phyloP scores from a whole-genome alignment of 1,140 invertebrate species.

The Drosophila pruinosa region DNA sequence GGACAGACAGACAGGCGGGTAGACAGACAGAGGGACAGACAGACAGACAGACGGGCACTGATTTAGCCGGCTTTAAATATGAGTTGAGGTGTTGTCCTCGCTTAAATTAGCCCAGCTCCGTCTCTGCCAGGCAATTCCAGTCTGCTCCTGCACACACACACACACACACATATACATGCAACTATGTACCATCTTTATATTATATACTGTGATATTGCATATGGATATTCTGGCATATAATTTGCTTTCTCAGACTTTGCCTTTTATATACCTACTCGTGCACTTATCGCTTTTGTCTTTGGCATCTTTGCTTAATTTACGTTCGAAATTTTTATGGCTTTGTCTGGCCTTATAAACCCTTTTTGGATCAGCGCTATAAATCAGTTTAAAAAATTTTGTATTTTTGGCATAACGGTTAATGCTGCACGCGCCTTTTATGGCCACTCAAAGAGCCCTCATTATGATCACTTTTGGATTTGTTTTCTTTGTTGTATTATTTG shows the following conservation, averaged over 20 bases:
- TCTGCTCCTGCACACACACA: neutral
- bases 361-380: conserved; percentile 61
- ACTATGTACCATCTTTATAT: neutral
- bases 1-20: conserved; percentile 26
- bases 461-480: conserved; percentile 1
- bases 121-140: conserved; percentile 30
- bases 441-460: conserved; percentile 24
- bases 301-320: conserved; percentile 67
- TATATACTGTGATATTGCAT: conserved; percentile 25
- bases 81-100: conserved; percentile 82
- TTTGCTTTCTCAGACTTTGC: conserved; percentile 25
- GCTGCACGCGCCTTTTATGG: conserved; percentile 39
- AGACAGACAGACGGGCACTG: conserved; percentile 42
- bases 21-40: conserved; percentile 13
- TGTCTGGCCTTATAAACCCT: conserved; percentile 60
- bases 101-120: conserved; percentile 76
- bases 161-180: conserved; percentile 13
- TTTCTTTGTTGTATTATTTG: neutral
- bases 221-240: conserved; percentile 24
- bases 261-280: neutral
- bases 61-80: conserved; percentile 81
- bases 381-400: conserved; percentile 33
- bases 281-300: conserved; percentile 66
- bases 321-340: conserved; percentile 47
- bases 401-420: conserved; percentile 33